Evolutionary conservation across 2,888 invertebrate species (phyloP), one percentile per base, ranked within the genome.

Genomic region (Pegoplata infirma): DNA sequence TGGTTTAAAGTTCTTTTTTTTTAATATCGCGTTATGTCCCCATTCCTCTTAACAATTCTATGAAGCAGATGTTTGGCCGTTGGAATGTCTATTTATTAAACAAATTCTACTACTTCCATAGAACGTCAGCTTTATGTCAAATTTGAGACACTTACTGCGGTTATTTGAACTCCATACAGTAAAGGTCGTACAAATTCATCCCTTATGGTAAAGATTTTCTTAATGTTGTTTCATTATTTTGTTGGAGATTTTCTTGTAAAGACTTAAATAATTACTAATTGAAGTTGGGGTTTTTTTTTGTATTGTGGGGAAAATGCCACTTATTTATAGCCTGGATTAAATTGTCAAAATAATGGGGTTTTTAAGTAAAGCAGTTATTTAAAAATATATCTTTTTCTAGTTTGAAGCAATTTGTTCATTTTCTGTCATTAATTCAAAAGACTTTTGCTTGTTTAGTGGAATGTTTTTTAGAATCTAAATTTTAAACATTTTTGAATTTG

Each of bases 251-350:
- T 77, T 61, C 59, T 69, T 75, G 77, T 76, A 81, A 73, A 47
- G 80, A 63, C 75, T 74, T 73, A 82, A 85, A 84, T 85, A 84
- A 85, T 85, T 83, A 84, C 85, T 85, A 85, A 85, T 85, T 85
- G 84, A 83, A 84, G 84, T 68, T 79, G 71, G 51, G n/a, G n/a
- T n/a, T n/a, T n/a, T n/a, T n/a, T n/a, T n/a, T n/a, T n/a, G n/a
- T n/a, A n/a, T 83, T 84, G 85, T 82, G 10, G 63, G 6, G 49
- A 19, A 46, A 53, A 46, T 46, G 61, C 71, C 71, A 75, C 79
- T 72, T 79, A 79, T 72, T 75, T 79, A 67, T 63, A 44, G 61
- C 51, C 78, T 77, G 82, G 84, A 84, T 85, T 85, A 84, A 83
- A 83, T 83, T 84, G 84, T 84, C 83, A 81, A 80, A 82, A 82